Base-by-base conservation (phyloP, 2,797 vertebrate genomes). In the Tamandua tetradactyla region DNA sequence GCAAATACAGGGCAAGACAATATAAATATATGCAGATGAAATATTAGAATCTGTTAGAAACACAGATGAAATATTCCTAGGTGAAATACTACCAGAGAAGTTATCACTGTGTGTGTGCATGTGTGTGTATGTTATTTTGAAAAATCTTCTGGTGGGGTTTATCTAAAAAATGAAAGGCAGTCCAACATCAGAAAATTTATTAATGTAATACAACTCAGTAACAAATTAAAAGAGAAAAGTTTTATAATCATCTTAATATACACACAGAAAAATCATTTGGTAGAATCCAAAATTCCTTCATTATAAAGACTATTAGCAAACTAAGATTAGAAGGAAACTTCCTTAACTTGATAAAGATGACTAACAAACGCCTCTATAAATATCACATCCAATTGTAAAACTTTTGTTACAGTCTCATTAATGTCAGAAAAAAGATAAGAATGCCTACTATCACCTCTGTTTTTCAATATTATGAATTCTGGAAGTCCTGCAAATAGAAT, bases 1-100 rank as follows among this genome's bases (percentile, higher is more conserved):
- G 18, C 52, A 55, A 55, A 20, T 55, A 55, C 6, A 55, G 52
- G 52, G 14, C 52, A 83, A 68, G 81, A 74, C 69, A 64, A n/a
- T 59, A n/a, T 17, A 89, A 40, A 15, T 68, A 40, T 75, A 59
- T 32, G 47, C 47, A n/a, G n/a, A n/a, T n/a, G n/a, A n/a, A n/a
- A n/a, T n/a, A n/a, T n/a, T n/a, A n/a, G 23, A 57, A 23, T 47
- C 35, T 59, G 5, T 83, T 89, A 76, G 1, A 92, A 69, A 35
- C 32, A 79, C 25, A 82, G 69, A 30, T 76, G n/a, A 76, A 94
- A 91, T 57, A 18, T 72, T 79, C 47, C 79, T 62, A 72, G 71
- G 62, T 87, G 83, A 83, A 69, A 32, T 82, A 87, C 57, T 94
- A 80, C 11, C 64, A 79, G 52, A 76, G 64, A 88, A 49, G 49